Evolutionary conservation across 2,888 invertebrate genomes (phyloP).

Genomic region (Flexamia atlantica): DNA sequence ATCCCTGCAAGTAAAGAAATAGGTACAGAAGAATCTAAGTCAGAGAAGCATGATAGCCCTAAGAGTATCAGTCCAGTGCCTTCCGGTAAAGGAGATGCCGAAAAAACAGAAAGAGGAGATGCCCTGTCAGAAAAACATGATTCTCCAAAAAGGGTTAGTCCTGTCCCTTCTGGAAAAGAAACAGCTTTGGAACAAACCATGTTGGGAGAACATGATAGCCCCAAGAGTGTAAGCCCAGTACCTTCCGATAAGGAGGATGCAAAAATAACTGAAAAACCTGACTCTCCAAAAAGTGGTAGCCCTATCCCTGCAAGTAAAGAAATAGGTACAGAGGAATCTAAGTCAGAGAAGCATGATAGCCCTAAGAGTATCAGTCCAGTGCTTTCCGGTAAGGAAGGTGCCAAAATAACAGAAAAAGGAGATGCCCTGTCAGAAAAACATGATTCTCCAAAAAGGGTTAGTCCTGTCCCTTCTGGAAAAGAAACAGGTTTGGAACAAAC

Average conservation of each 20-base stretch:
- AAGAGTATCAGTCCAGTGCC: conserved; percentile 48
- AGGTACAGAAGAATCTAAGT: background rate
- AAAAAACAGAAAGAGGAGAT: background rate
- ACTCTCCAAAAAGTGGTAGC: too few relatives aligned
- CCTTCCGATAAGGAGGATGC: too few relatives aligned
- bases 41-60: conserved; percentile 12
- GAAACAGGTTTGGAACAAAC: background rate
- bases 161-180: background rate
- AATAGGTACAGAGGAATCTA: conserved; percentile 59
- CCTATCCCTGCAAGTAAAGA: too few relatives aligned
- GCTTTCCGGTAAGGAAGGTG: background rate
- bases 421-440: background rate
- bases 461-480: conserved; percentile 52
- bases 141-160: conserved; percentile 35
- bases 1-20: conserved; percentile 9
- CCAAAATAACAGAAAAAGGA: background rate
- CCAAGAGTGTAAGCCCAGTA: too few relatives aligned
- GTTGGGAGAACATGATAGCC: too few relatives aligned
- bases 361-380: conserved; percentile 39
- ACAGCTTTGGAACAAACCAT: too few relatives aligned
- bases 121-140: background rate
- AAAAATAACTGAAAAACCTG: too few relatives aligned
- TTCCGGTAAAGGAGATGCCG: conserved; percentile 46
- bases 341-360: background rate
- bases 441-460: background rate